Base-by-base conservation (phyloP, 2,888 invertebrate genomes). In the Odontomyia ornata region DNA sequence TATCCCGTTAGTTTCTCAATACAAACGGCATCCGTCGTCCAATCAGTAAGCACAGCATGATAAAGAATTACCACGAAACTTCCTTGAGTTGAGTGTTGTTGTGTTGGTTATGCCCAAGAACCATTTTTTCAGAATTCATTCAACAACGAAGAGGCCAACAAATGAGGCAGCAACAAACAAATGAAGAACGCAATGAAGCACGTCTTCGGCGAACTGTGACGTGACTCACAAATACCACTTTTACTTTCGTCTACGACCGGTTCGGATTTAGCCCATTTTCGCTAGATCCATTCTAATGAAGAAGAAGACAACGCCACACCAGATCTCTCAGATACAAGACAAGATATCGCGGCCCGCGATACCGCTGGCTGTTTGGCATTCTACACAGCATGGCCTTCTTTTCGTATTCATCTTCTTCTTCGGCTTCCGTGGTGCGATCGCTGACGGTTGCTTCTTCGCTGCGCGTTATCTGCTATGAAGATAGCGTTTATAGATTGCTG, bases 171-270 rank as follows among this genome's bases (percentile, higher is more conserved):
- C 36, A 36, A 36, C 36, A n/a, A n/a, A n/a, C n/a, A 36, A 36
- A 5, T 36, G 36, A 36, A 9, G 36, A 36, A 9, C 36, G 9
- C 5, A 18, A 4, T 52, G 52, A 18, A 52, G 52, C 52, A 15
- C 21, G n/a, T 27, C 27, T 30, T 65, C n/a, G n/a, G 36, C 18
- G 30, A 18, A 18, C 18, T 21, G 28, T 52, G 72, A 72, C 72
- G 72, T 56, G 72, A 56, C 18, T 18, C 52, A 23, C 0, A 69
- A 56, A 3, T 72, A 56, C 36, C 25, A 73, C 73, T 73, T 60
- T 73, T 73, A 73, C 73, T 73, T 73, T 73, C 73, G 60, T 73
- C 57, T 36, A 36, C 73, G 60, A 73, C 73, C 73, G 73, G 73
- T 73, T 73, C 23, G 21, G 73, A 23, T 15, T 18, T 73, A 73